Base-by-base conservation (phyloP, 2,113 vertebrate genomes). In the Gallinago media region DNA sequence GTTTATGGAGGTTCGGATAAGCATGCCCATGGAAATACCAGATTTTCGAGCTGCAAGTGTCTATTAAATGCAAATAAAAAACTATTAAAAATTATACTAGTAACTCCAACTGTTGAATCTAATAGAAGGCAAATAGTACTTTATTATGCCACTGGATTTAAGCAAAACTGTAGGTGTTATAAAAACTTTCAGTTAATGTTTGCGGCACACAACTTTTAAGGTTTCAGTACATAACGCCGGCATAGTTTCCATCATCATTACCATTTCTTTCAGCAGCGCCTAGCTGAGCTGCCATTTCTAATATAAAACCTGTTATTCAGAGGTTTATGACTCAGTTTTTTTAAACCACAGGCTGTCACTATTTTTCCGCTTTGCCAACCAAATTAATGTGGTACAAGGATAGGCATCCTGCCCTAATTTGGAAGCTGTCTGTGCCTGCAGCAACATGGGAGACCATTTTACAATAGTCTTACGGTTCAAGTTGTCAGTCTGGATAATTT, bases 21-120 rank as follows among this genome's bases (percentile, higher is more conserved):
- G 98, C 98, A 99, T 99, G 92, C 99, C 99, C 93, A 99, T 98
- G 65, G 99, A 99, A 95, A 99, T 99, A 95, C 99, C 99, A 97
- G 99, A 99, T 98, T 99, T 99, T 97, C 99, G 98, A 97, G 99
- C 99, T 98, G 99, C 98, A 96, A 99, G 97, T 14, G 99, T 99
- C 99, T 99, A 97, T 79, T 82, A 32, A 90, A 91, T 76, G 70
- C 29, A 96, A 92, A 96, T 17, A 36, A 31, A 80, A 79, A 92
- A 62, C 13, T 40, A 32, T 82, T 68, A 81, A 66, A 70, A 93
- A 83, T 42, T 50, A 31, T 6, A 23, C 8, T 23, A 52, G 19
- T 29, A 84, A 88, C 18, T 32, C 2, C 26, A 79, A 31, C 22
- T 52, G 15, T 13, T 70, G 9, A 63, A 63, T 66, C 12, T 34